Conservation (phyloP, 2,113 vertebrate species). For the Chlorodrepanis virens region DNA sequence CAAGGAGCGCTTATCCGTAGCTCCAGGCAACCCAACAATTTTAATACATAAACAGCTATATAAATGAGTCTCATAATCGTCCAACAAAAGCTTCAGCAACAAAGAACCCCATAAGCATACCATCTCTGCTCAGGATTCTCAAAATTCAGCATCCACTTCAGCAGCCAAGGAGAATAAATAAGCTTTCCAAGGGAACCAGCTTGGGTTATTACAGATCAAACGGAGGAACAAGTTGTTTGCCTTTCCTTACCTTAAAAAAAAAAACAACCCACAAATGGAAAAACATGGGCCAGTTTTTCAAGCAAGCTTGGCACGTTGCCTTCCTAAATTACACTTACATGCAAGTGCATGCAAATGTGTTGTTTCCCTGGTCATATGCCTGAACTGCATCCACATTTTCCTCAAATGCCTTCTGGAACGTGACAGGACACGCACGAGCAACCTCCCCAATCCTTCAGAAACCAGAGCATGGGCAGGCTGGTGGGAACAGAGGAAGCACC, state of each 20-base stretch:
- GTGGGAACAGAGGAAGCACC: constrained; percentile 51
- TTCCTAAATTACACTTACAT: constrained; percentile 24
- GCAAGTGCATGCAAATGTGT: constrained; percentile 25
- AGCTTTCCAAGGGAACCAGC: constrained; percentile 28
- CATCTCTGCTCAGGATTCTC: constrained; percentile 5
- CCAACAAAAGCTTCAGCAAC: constrained; percentile 26
- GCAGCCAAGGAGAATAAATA: constrained; percentile 41
- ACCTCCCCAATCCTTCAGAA: neutral
- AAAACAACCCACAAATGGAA: neutral
- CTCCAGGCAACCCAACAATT: constrained; percentile 56
- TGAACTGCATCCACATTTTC: constrained; percentile 47
- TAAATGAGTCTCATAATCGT: constrained; percentile 26
- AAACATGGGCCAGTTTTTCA: constrained; percentile 38
- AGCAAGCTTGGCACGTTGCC: neutral
- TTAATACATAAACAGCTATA: constrained; percentile 46
- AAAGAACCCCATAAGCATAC: constrained; percentile 18
- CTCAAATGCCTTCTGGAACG: constrained; percentile 50
- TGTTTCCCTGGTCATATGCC: constrained; percentile 26
- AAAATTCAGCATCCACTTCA: neutral
- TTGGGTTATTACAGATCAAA: constrained; percentile 50
- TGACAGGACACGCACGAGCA: neutral
- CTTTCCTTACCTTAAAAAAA: constrained; percentile 1
- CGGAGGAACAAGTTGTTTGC: constrained; percentile 21
- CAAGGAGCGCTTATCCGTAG: constrained; percentile 28
- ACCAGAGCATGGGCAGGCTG: neutral